These are phyloP conservation scores for Antheraea mylitta DNA, from an alignment of 1,140 invertebrate species.

Conservation along the genomic window DNA sequence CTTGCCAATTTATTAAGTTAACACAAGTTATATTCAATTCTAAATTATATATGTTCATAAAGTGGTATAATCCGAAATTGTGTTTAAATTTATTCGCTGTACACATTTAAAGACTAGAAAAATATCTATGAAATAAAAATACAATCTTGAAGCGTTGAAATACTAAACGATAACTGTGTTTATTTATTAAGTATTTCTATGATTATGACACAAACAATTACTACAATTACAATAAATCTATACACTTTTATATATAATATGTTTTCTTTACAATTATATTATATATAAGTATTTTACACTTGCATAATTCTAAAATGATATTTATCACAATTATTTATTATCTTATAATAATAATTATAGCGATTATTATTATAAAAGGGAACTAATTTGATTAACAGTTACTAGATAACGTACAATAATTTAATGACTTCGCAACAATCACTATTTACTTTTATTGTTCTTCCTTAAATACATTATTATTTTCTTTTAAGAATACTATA, in stretches of 20 bases:
- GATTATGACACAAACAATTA: constrained; percentile 51
- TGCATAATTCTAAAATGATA: constrained; percentile 40
- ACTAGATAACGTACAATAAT: constrained; percentile 67
- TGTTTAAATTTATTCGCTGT: constrained; percentile 19
- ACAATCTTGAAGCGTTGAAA: neutral
- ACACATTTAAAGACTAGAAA: constrained; percentile 31
- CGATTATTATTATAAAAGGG: constrained; percentile 15
- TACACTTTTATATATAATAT: constrained; percentile 34
- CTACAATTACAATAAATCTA: constrained; percentile 62
- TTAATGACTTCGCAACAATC: constrained; percentile 59
- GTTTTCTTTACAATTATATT: constrained; percentile 48
- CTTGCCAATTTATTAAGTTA: neutral
- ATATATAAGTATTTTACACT: constrained; percentile 29
- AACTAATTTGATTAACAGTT: constrained; percentile 39
- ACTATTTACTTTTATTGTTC: constrained; percentile 33
- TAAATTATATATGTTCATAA: neutral
- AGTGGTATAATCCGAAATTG: constrained; percentile 22
- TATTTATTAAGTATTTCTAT: constrained; percentile 16
- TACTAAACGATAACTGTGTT: no score
- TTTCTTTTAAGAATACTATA: neutral
- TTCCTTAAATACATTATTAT: constrained; percentile 15
- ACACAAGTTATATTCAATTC: neutral
- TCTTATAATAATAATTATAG: constrained; percentile 21
- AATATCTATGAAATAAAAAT: constrained; percentile 24
- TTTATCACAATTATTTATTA: constrained; percentile 70